Evolutionary conservation across 2,113 vertebrate genomes (phyloP), one percentile per base, ranked within the genome.

Genomic region (Podarcis cretensis): DNA sequence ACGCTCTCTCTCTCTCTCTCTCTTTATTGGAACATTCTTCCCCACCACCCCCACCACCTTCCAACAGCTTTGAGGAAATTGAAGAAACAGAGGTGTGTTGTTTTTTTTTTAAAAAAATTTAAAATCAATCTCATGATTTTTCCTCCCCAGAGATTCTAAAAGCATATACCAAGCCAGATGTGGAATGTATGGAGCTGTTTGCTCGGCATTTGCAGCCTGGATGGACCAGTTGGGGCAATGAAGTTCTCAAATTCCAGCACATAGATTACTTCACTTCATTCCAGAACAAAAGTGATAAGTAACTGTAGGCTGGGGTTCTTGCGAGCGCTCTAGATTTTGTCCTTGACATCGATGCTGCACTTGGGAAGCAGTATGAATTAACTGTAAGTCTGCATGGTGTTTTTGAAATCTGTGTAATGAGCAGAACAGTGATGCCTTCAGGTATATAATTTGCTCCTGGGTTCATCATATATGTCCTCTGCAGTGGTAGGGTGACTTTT

Each of bases 161-260:
- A 95, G 97, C 97, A 80, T 98, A 98, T 94, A 84, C 98, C 68
- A 94, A 93, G 68, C 94, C 96, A 63, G 96, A 96, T 69, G 96
- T 96, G 9, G 91, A 96, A 78, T 97, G 97, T 95, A 96, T 99
- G 96, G 98, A 99, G 95, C 92, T 99, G 95, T 99, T 99, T 94
- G 99, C 99, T 90, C 97, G 98, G 88, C 98, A 95, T 95, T 97
- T 99, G 23, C 98, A 98, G 89, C 98, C 98, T 1, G 98, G 98
- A 43, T 99, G 99, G 98, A 98, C 98, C 89, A 99, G 99, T 93
- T 99, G 99, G 99, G 99, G 99, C 90, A 99, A 99, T 1, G 98
- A 99, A 95, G 99, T 98, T 89, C 97, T 99, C 86, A 98, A 98
- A 96, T 99, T 99, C 90, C 99, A 99, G 93, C 98, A 98, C 14